Evolutionary conservation across 23 tunicate genomes (phyloP), one percentile per base, ranked within the genome.

Genomic region (Styela plicata): DNA sequence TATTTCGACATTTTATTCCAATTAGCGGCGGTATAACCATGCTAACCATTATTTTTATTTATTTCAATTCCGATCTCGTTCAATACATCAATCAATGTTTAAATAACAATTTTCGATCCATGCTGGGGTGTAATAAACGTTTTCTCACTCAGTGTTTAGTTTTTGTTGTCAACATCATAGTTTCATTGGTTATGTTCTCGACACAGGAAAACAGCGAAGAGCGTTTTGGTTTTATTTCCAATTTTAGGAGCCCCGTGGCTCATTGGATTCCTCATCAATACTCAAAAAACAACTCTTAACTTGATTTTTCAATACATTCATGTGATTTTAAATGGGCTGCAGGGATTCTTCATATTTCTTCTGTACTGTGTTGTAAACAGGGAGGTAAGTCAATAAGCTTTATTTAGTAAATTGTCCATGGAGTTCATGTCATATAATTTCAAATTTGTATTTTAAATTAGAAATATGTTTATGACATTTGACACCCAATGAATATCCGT

Each of bases 181-280:
- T 22, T 69, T 69, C 0, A 0, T 19, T 69, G 20, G 24, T 31
- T 63, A 27, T 65, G 63, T 25, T 31, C 10, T 37, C 10, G 34
- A 74, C 53, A 26, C 78, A 91, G 97, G 97, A 69, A 86, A 63
- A 87, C 97, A 26, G 89, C 97, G 2, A 91, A 91, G 70, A 89
- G 97, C 19, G 82, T 86, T 5, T 78, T 91, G 25, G 90, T 91
- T 2, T 74, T 91, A 1, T 71, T 91, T 75, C 97, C 97, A 18
- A 91, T 91, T 32, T 84, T 91, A 23, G 97, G 97, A 18, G 85
- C 86, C 2, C 97, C 97, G 24, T 91, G 97, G 97, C 63, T 86
- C 5, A 86, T 91, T 27, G 97, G 87, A 28, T 86, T 84, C 63
- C 86, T 82, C 22, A 66, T 86, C n/a, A 83, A 84, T 36, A 78